Conservation (phyloP, 1,140 invertebrate genomes). For the Watersipora subatra region DNA sequence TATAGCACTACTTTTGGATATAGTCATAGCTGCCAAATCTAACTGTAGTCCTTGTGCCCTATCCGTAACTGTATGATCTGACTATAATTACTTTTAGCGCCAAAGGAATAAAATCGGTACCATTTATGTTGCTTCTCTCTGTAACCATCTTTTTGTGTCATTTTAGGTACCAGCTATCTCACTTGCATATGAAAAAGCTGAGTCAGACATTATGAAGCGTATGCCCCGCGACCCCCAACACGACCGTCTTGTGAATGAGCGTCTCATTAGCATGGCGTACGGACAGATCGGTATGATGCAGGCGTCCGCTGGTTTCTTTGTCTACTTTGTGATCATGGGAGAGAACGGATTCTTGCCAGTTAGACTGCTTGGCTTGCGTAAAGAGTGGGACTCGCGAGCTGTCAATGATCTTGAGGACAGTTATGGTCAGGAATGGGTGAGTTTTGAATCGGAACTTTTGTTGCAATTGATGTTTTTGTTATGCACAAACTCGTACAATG, state of each 20-base stretch:
- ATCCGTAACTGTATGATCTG: not conserved
- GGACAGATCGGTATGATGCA: conserved; percentile 68
- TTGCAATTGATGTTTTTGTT: too few relatives aligned
- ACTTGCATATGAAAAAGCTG: conserved; percentile 87
- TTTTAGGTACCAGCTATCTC: conserved; percentile 88
- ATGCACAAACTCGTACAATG: not conserved
- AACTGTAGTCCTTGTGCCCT: not conserved
- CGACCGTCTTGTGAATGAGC: conserved; percentile 89
- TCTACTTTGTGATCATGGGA: conserved; percentile 97
- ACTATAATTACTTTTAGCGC: not conserved
- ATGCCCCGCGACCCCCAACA: conserved; percentile 77
- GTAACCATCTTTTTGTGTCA: conserved; percentile 1
- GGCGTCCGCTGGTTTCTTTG: conserved; percentile 96
- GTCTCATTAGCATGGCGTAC: conserved; percentile 35
- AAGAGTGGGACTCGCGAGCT: conserved; percentile 87
- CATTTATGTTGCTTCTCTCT: not conserved
- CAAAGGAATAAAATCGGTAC: not conserved
- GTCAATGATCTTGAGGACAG: conserved; percentile 92
- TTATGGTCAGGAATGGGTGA: conserved; percentile 97
- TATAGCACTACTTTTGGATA: too few relatives aligned
- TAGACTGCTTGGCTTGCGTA: conserved; percentile 74
- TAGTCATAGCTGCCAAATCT: not conserved
- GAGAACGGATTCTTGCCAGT: conserved; percentile 87
- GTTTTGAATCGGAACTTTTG: too few relatives aligned
- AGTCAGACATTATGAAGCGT: conserved; percentile 97